Evolutionary conservation across 1,140 invertebrate genomes (phyloP).

Genomic region (Contarinia nasturtii): DNA sequence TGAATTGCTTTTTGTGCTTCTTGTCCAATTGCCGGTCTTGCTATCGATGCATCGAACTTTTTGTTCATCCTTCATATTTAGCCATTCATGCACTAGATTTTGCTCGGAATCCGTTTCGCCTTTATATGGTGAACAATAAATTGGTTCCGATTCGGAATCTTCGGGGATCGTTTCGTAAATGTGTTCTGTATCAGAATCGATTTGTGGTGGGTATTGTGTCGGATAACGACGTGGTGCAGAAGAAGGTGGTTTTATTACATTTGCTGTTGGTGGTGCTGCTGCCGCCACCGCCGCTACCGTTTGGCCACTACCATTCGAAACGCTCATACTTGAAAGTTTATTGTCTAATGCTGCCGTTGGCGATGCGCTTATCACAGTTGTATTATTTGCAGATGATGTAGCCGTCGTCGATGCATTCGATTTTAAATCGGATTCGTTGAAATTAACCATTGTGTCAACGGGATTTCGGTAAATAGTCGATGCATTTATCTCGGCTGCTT

Average conservation of each 20-base stretch:
- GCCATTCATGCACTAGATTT: conserved; percentile 17
- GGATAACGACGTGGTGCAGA: not conserved
- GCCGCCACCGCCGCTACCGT: not conserved
- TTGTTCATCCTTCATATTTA: conserved; percentile 9
- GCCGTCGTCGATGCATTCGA: too few species aligned
- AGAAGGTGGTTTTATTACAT: not conserved
- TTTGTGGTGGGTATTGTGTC: conserved; percentile 6
- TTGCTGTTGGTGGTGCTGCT: not conserved
- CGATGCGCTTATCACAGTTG: too few species aligned
- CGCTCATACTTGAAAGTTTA: not conserved
- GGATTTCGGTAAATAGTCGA: not conserved
- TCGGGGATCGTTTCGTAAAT: conserved; percentile 52
- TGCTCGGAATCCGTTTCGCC: conserved; percentile 16
- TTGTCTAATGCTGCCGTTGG: too few species aligned
- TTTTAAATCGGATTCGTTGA: not conserved
- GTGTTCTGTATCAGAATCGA: conserved; percentile 32
- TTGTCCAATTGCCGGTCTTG: not conserved
- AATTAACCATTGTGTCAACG: not conserved
- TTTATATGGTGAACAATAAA: conserved; percentile 46
- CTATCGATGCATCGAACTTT: not conserved
- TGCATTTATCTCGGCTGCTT: not conserved
- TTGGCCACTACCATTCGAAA: not conserved
- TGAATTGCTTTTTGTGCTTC: conserved; percentile 10
- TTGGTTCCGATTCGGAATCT: conserved; percentile 36
- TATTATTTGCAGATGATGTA: too few species aligned